Evolutionary conservation across 1,140 invertebrate species (phyloP).

Genomic region (Saccostrea glomerata): DNA sequence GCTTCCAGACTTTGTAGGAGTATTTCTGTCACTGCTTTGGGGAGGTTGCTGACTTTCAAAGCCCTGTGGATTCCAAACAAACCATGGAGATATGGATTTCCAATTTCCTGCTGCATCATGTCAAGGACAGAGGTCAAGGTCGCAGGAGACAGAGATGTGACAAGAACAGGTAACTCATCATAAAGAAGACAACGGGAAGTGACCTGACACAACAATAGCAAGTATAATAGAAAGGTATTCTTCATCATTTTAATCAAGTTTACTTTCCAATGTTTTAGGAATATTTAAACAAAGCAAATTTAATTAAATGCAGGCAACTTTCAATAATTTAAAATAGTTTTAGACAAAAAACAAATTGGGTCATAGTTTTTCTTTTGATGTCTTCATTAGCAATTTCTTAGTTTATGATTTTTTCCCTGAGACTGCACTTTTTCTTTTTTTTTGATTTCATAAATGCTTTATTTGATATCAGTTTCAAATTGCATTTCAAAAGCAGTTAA

Average conservation of each 20-base stretch:
- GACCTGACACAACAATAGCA: not conserved
- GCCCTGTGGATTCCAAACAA: constrained; percentile 68
- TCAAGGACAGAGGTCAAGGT: constrained; percentile 18
- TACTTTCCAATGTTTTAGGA: too few relatives aligned
- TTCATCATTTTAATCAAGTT: not conserved
- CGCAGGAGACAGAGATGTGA: constrained; percentile 18
- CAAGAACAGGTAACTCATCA: constrained; percentile 31
- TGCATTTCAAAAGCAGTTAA: too few relatives aligned
- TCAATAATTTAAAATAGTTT: too few relatives aligned
- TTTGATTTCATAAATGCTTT: too few relatives aligned
- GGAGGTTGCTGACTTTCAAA: constrained; percentile 67
- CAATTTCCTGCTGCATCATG: not conserved
- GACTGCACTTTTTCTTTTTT: too few relatives aligned
- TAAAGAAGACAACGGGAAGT: not conserved
- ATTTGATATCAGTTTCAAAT: too few relatives aligned
- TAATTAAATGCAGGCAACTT: too few relatives aligned
- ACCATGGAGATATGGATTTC: constrained; percentile 38
- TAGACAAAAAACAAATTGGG: too few relatives aligned
- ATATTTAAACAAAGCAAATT: too few relatives aligned
- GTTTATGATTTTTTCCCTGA: too few relatives aligned
- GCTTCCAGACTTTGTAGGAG: constrained; percentile 60
- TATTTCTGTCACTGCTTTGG: constrained; percentile 65
- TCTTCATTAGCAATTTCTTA: too few relatives aligned
- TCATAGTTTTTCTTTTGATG: too few relatives aligned
- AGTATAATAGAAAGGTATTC: not conserved